These are phyloP conservation scores for Pterophyllum scalare DNA, from an alignment of 2,113 vertebrate genomes.

Conservation along the genomic window DNA sequence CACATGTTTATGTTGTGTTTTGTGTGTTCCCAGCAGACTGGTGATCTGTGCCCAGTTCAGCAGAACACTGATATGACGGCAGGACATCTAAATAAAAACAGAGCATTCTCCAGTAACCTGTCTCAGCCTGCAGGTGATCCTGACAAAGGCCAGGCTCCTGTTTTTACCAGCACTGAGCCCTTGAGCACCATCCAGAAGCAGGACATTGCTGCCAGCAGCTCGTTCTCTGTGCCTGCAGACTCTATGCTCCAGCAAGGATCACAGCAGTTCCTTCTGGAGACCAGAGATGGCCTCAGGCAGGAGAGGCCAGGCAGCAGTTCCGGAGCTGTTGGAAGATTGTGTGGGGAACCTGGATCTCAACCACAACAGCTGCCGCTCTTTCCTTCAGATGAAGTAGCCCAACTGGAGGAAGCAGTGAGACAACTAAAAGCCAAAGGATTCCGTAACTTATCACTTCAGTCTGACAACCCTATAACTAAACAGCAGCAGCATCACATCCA, in stretches of 20 bases:
- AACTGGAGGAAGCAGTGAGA: conserved; percentile 93
- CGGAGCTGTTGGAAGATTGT: conserved; percentile 65
- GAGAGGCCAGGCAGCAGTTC: conserved; percentile 79
- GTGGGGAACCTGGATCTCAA: conserved; percentile 83
- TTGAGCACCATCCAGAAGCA: conserved; percentile 90
- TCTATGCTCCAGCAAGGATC: conserved; percentile 87
- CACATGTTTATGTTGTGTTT: conserved; percentile 19
- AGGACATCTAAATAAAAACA: conserved; percentile 81
- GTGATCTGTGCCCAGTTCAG: conserved; percentile 83
- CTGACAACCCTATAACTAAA: conserved; percentile 85
- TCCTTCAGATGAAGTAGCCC: conserved; percentile 88
- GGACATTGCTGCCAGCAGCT: conserved; percentile 84
- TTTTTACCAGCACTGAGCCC: conserved; percentile 84
- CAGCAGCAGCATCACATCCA: conserved; percentile 90
- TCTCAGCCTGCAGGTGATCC: conserved; percentile 85
- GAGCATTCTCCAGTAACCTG: conserved; percentile 83
- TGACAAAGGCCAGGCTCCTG: conserved; percentile 86
- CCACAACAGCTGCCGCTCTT: conserved; percentile 88
- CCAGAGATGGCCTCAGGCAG: conserved; percentile 83
- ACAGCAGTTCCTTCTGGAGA: conserved; percentile 84
- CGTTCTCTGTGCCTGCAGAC: conserved; percentile 87
- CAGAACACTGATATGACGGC: conserved; percentile 84
- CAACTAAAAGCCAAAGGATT: conserved; percentile 92
- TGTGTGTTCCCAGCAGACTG: conserved; percentile 74
- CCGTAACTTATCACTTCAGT: conserved; percentile 85